Evolutionary conservation across 2,113 vertebrate genomes (phyloP).

Genomic region (Sus scrofa): T2T-Sscrofa CM000829.6:37716001-37716500

Average conservation of each 20-base stretch:
- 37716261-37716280: slow-evolving; percentile 70
- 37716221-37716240: slow-evolving; percentile 67
- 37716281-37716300: slow-evolving; percentile 75
- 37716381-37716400: slow-evolving; percentile 69
- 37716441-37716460: background rate
- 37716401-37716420: background rate
- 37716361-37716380: slow-evolving; percentile 73
- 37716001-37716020: slow-evolving; percentile 57
- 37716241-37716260: slow-evolving; percentile 51
- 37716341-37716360: slow-evolving; percentile 66
- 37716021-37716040: background rate
- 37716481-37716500: background rate
- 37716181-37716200: slow-evolving; percentile 58
- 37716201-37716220: slow-evolving; percentile 59
- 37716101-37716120: slow-evolving; percentile 78
- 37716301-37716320: slow-evolving; percentile 74
- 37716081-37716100: slow-evolving; percentile 70
- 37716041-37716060: background rate
- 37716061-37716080: slow-evolving; percentile 52
- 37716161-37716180: slow-evolving; percentile 72
- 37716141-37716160: slow-evolving; percentile 64
- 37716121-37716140: slow-evolving; percentile 45
- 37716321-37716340: slow-evolving; percentile 71
- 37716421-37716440: background rate
- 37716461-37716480: background rate